phyloP scores from a whole-genome alignment of 2,888 invertebrate species.

The Acanthosoma haemorrhoidale region DNA sequence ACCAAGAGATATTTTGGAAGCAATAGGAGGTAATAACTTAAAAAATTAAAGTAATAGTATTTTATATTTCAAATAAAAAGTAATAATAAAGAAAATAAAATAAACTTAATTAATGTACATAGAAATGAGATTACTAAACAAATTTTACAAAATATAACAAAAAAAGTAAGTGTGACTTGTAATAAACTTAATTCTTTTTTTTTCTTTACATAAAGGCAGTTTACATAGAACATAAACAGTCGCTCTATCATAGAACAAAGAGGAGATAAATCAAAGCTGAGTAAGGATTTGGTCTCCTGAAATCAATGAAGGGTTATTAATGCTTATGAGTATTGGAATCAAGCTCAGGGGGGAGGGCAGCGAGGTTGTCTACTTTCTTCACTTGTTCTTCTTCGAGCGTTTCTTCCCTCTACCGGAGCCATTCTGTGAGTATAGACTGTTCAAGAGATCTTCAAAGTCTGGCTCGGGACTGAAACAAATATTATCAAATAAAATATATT shows the following conservation, averaged over 20 bases:
- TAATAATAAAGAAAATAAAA: slow-evolving; percentile 7
- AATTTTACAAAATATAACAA: slow-evolving; percentile 23
- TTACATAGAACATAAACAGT: slow-evolving; percentile 16
- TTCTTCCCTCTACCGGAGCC: slow-evolving; percentile 49
- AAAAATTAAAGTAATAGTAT: background rate
- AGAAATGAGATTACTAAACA: slow-evolving; percentile 27
- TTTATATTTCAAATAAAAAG: slow-evolving; percentile 14
- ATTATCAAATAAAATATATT: background rate
- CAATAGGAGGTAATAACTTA: background rate
- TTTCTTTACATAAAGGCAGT: slow-evolving; percentile 12
- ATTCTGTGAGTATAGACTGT: slow-evolving; percentile 65
- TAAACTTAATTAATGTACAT: background rate
- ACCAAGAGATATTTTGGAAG: background rate
- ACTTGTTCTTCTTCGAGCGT: slow-evolving; percentile 35
- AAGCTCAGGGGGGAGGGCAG: background rate
- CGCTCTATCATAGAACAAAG: slow-evolving; percentile 10
- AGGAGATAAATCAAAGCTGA: slow-evolving; percentile 15
- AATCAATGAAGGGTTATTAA: background rate
- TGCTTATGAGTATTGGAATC: slow-evolving; percentile 15
- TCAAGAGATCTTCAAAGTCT: slow-evolving; percentile 75
- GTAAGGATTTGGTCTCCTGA: background rate
- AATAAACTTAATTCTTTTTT: background rate
- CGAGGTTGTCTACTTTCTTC: background rate
- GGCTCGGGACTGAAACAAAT: slow-evolving; percentile 50
- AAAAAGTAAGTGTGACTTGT: background rate